A percentile compares a stretch with the other conserved stretches of the same genome.
phyloP scores from a whole-genome alignment of 2,888 invertebrate species.

The Diachrysia chrysitis region DNA sequence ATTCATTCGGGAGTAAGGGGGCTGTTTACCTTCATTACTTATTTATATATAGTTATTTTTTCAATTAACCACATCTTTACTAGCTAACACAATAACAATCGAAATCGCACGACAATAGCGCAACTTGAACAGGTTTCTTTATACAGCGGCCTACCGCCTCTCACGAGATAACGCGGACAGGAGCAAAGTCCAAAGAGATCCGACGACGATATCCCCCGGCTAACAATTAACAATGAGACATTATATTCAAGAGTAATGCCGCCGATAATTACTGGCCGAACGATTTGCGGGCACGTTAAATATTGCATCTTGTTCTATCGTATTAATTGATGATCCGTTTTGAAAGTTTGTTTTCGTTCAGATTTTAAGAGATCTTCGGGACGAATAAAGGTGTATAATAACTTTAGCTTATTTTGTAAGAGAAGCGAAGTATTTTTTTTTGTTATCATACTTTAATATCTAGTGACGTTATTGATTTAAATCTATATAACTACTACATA shows the following conservation, averaged over 20 bases:
- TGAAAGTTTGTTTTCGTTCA: conserved; percentile 40
- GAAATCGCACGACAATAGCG: conserved; percentile 36
- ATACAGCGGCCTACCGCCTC: conserved; percentile 66
- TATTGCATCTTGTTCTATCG: conserved; percentile 73
- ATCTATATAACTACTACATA: too few relatives aligned
- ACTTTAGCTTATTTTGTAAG: too few relatives aligned
- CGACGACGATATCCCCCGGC: conserved; percentile 79
- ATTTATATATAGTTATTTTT: too few relatives aligned
- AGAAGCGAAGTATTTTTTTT: too few relatives aligned
- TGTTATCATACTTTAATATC: too few relatives aligned
- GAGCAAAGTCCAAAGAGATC: conserved; percentile 82
- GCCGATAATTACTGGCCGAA: conserved; percentile 84
- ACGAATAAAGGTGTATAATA: background rate
- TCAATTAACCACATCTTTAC: too few relatives aligned
- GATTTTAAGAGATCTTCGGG: background rate
- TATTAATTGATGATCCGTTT: conserved; percentile 56
- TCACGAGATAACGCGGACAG: conserved; percentile 81
- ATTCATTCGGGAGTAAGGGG: too few relatives aligned
- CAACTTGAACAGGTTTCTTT: conserved; percentile 62
- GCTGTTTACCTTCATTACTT: too few relatives aligned
- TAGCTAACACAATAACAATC: background rate
- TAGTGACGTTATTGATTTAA: too few relatives aligned
- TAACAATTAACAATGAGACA: conserved; percentile 89
- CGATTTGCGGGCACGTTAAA: conserved; percentile 77
- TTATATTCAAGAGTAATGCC: conserved; percentile 83